Conservation (phyloP, 2,888 invertebrate species). For the Scelioninae gen. 1 region DNA sequence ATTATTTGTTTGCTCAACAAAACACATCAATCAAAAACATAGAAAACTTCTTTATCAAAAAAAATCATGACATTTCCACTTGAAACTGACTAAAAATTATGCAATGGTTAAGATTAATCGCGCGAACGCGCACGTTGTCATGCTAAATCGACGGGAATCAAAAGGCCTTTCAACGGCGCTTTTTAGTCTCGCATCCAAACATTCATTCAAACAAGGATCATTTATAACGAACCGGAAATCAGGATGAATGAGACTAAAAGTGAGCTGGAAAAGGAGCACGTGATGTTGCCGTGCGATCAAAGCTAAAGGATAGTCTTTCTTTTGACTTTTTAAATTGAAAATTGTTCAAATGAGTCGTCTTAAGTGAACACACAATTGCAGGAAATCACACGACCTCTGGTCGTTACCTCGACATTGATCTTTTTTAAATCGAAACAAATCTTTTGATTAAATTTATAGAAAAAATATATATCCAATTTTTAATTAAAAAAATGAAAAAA, state of each 20-base stretch:
- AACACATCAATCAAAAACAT: too few relatives aligned
- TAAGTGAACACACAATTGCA: conserved; percentile 77
- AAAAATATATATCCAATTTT: too few relatives aligned
- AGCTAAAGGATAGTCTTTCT: conserved; percentile 52
- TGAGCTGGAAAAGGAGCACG: too few relatives aligned
- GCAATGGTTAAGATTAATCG: conserved; percentile 24
- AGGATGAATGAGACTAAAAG: conserved; percentile 53
- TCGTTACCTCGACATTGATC: conserved; percentile 66
- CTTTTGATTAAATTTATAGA: too few relatives aligned
- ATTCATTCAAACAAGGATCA: conserved; percentile 49
- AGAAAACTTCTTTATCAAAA: too few relatives aligned
- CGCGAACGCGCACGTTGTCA: conserved; percentile 39
- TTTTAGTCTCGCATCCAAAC: conserved; percentile 20
- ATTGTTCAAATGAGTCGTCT: conserved; percentile 26
- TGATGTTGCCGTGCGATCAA: conserved; percentile 37
- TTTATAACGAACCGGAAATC: conserved; percentile 62
- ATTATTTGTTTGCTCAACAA: too few relatives aligned
- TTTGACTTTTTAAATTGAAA: conserved; percentile 35
- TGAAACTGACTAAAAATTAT: conserved; percentile 15
- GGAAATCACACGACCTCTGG: conserved; percentile 82
- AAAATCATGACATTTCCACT: too few relatives aligned
- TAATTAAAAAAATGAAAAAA: too few relatives aligned
- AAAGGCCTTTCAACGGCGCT: conserved; percentile 43
- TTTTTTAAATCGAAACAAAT: conserved; percentile 20
- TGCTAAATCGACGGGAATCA: conserved; percentile 51